Base-by-base conservation (phyloP, 2,113 vertebrate genomes). In the Pavo muticus region DNA sequence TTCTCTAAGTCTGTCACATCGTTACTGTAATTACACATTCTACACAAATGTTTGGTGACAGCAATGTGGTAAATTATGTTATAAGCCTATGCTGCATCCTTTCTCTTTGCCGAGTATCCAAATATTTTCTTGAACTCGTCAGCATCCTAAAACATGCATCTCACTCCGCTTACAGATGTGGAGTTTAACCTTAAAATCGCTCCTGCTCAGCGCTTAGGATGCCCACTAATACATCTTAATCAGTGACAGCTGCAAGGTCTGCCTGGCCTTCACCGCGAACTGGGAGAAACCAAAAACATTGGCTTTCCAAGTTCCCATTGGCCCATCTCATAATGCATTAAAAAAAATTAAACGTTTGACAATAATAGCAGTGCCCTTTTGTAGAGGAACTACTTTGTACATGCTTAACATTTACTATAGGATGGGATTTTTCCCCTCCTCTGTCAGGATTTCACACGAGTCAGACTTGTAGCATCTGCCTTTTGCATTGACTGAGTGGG, bases 401-500 rank as follows among this genome's bases (percentile, higher is more conserved):
- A 23, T 9, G 37, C 65, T 87, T 65, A 93, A 69, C 12, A 2
- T 30, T 69, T 84, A 67, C n/a, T 82, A 6, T 60, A 3, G 0
- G 50, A 27, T 12, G 35, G 44, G 25, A 10, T 77, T 74, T 72
- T 86, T 83, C 64, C 37, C 40, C 40, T 87, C 16, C 6, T 86
- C 57, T 65, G 68, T 50, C 40, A 27, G 84, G 30, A 60, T 45
- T 44, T 59, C 48, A 27, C 21, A 52, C 5, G 6, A 37, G 29
- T 71, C 67, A 52, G 39, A 50, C 24, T 82, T 57, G 7, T 50
- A 78, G 64, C 52, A 84, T 92, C 88, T 95, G 86, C 61, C 86
- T 87, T 95, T 81, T 65, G 75, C 91, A n/a, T 90, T 84, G 72
- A 50, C 60, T 85, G 57, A 84, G 50, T 39, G 52, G 30, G 27